Conservation (phyloP, 2,888 invertebrate genomes). For the Achlya flavicornis region DNA sequence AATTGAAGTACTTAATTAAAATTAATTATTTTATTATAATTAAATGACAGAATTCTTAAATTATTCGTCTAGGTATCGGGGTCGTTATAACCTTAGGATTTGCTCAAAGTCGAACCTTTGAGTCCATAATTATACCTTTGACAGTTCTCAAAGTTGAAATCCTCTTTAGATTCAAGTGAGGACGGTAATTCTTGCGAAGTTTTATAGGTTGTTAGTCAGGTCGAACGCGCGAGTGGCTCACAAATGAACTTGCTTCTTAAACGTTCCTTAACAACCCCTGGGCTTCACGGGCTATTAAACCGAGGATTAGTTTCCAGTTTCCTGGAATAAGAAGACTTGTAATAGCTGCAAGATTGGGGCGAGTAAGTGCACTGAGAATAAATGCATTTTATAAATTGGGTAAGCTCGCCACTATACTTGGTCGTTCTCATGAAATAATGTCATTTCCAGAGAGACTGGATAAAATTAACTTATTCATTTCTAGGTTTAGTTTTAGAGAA, state of each 20-base stretch:
- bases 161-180: conserved; percentile 35
- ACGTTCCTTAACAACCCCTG: conserved; percentile 44
- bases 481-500: no score
- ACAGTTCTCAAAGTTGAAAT: conserved; percentile 38
- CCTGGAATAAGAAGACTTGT: conserved; percentile 48
- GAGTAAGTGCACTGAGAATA: conserved; percentile 33
- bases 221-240: conserved; percentile 38
- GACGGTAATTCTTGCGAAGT: conserved; percentile 45
- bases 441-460: neutral
- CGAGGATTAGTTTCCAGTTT: conserved; percentile 51
- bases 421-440: neutral
- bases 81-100: neutral
- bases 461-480: neutral
- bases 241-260: conserved; percentile 52
- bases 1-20: no score
- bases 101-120: conserved; percentile 8
- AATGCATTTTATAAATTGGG: neutral
- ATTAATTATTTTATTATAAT: no score
- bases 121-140: conserved; percentile 33
- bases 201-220: conserved; percentile 52
- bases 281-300: conserved; percentile 61
- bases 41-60: no score
- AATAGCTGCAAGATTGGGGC: conserved; percentile 42
- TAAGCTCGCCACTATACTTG: neutral
- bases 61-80: no score